Evolutionary conservation across 2,888 invertebrate genomes (phyloP).

Genomic region (Tortricodes alternella): DNA sequence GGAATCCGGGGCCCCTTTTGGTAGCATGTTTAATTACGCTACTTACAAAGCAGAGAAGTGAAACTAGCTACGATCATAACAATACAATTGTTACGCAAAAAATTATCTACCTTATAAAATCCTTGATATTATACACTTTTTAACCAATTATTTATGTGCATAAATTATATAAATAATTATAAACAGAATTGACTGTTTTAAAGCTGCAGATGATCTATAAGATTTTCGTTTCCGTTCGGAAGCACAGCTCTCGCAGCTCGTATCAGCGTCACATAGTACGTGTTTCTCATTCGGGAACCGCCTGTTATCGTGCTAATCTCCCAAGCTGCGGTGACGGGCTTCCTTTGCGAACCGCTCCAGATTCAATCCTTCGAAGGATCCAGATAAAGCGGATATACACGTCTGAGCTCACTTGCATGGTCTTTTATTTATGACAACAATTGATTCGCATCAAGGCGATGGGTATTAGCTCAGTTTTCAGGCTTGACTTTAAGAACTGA

Average conservation of each 20-base stretch:
- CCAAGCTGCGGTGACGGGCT: not conserved
- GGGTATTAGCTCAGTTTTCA: no score
- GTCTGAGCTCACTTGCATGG: not conserved
- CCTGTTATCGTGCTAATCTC: slow-evolving; percentile 17
- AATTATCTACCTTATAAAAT: no score
- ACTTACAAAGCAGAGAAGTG: no score
- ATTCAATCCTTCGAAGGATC: slow-evolving; percentile 8
- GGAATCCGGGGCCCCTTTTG: no score
- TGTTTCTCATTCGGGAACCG: slow-evolving; percentile 4
- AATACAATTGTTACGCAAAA: no score
- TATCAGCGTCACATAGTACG: slow-evolving; percentile 5
- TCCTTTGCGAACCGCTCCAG: not conserved
- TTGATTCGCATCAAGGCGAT: no score
- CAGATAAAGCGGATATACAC: not conserved
- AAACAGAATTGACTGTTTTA: not conserved
- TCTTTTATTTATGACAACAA: no score
- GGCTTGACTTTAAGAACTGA: no score
- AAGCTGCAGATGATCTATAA: not conserved
- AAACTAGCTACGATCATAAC: no score
- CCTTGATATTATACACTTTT: no score
- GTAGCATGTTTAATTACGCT: no score
- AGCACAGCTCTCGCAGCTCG: not conserved
- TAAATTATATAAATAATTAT: not conserved
- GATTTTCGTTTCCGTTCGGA: not conserved
- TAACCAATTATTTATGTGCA: not conserved